A percentile compares a stretch with the other conserved stretches of the same genome.
Evolutionary conservation across 64 coral and sea anemone species (phyloP).

Genomic region (Catalaphyllia jardinei): DNA sequence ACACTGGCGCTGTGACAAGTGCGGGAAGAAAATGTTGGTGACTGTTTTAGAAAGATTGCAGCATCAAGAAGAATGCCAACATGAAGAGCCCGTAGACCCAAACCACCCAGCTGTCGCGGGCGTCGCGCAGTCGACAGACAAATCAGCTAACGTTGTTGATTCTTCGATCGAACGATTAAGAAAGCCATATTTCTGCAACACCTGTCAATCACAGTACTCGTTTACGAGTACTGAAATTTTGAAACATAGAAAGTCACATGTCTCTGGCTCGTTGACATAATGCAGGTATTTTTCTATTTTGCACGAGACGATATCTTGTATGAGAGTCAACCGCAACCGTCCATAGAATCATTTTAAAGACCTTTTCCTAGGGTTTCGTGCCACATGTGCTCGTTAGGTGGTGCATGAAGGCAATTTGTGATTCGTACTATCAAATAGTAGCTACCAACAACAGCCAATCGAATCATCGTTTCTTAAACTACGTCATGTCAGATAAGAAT

Average conservation of each 20-base stretch:
- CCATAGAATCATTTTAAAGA: too few relatives aligned
- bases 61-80: constrained; percentile 74
- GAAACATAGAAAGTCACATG: constrained; percentile 79
- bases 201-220: constrained; percentile 64
- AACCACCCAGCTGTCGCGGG: not conserved
- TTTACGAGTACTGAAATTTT: constrained; percentile 92
- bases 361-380: too few relatives aligned
- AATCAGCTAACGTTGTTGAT: not conserved
- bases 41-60: constrained; percentile 80
- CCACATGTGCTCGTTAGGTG: too few relatives aligned
- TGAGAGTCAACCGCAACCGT: too few relatives aligned
- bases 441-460: too few relatives aligned
- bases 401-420: too few relatives aligned
- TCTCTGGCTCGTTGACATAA: not conserved
- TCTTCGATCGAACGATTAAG: constrained; percentile 49
- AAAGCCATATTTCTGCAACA: constrained; percentile 62
- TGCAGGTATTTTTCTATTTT: not conserved
- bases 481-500: too few relatives aligned
- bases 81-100: not conserved
- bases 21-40: constrained; percentile 80
- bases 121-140: not conserved
- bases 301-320: too few relatives aligned
- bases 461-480: too few relatives aligned
- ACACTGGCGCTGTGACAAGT: constrained; percentile 85
- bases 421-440: too few relatives aligned